Conservation (phyloP, 1,140 invertebrate genomes). For the Drosophila nasuta region DNA sequence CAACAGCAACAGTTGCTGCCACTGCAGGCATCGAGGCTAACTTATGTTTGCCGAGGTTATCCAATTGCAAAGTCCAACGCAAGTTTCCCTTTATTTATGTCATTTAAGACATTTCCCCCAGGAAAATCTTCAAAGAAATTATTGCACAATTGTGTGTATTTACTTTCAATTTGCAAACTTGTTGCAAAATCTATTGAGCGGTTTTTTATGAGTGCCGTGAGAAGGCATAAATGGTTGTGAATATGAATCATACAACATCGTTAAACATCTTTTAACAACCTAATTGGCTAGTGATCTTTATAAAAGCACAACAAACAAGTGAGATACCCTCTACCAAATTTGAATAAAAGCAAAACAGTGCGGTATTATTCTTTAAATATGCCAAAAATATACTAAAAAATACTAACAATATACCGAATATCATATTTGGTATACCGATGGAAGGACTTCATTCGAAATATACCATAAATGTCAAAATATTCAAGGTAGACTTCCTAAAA, state of each 20-base stretch:
- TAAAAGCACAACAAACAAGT: slow-evolving; percentile 22
- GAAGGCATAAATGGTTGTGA: too few relatives aligned
- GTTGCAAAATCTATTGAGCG: background rate
- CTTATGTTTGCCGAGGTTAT: slow-evolving; percentile 26
- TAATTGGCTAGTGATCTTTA: slow-evolving; percentile 35
- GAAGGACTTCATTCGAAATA: too few relatives aligned
- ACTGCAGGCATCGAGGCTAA: slow-evolving; percentile 1
- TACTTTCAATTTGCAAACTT: background rate
- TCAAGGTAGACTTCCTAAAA: too few relatives aligned
- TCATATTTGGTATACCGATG: too few relatives aligned
- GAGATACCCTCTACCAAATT: too few relatives aligned
- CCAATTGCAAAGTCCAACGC: slow-evolving; percentile 16
- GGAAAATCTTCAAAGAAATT: background rate
- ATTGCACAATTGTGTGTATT: slow-evolving; percentile 6
- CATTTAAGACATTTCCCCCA: slow-evolving; percentile 5
- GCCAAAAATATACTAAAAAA: too few relatives aligned
- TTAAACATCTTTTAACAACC: background rate
- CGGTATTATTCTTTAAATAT: too few relatives aligned
- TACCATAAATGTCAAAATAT: too few relatives aligned
- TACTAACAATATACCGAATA: too few relatives aligned
- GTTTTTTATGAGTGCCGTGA: background rate
- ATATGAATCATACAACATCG: background rate
- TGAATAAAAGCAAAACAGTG: too few relatives aligned
- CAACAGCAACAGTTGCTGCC: background rate
- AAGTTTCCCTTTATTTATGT: slow-evolving; percentile 41